Evolutionary conservation across 1,140 invertebrate species (phyloP).

Genomic region (Trichomalopsis sarcophagae): DNA sequence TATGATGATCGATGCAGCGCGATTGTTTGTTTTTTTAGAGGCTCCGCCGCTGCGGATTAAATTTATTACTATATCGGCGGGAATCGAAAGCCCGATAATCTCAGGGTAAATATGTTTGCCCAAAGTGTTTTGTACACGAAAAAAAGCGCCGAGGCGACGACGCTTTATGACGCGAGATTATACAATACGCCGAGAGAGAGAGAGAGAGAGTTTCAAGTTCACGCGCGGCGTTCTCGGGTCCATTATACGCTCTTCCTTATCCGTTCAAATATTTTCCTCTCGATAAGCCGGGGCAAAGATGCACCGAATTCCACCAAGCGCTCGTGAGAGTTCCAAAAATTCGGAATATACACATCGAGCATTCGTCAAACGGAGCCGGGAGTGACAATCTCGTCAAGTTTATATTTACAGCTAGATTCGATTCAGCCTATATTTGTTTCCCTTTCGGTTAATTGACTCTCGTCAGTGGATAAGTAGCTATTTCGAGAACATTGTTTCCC

Average conservation of each 20-base stretch:
- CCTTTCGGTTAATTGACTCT: background rate
- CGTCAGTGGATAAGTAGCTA: background rate
- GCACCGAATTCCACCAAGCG: background rate
- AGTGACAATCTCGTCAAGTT: background rate
- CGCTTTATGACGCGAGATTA: background rate
- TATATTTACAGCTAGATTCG: background rate
- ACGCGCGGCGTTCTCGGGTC: background rate
- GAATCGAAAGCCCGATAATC: background rate
- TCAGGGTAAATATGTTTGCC: background rate
- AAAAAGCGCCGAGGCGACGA: background rate
- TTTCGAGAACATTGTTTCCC: background rate
- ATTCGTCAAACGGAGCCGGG: too few relatives aligned
- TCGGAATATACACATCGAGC: too few relatives aligned
- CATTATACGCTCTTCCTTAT: background rate
- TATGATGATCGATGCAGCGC: background rate
- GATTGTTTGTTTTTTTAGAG: background rate
- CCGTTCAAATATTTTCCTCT: background rate
- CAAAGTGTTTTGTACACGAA: background rate
- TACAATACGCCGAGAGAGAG: background rate
- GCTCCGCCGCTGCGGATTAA: background rate
- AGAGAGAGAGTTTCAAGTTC: background rate
- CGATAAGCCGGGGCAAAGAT: background rate
- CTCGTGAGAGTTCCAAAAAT: too few relatives aligned
- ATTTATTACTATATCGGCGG: background rate
- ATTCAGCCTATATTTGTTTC: background rate